Base-by-base conservation (phyloP, 2,888 invertebrate genomes). In the Amiota mariae region DNA sequence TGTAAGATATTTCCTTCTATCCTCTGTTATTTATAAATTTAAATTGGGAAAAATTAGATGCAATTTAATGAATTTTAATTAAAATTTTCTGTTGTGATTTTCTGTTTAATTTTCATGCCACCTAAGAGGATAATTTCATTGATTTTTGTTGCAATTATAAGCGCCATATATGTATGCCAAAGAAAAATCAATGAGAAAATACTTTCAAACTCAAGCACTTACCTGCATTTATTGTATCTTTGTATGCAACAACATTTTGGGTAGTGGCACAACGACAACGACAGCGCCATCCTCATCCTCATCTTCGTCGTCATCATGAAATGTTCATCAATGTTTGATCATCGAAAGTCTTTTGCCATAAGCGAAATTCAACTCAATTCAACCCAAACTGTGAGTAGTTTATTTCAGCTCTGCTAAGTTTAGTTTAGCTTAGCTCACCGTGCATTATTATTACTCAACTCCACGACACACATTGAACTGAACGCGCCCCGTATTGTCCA, bases 131-230 rank as follows among this genome's bases (percentile, higher is more conserved):
- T 36, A 36, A 36, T 36, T 36, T 6, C 36, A 6, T 36, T 36
- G 36, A 36, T 36, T 36, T 36, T 36, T 36, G 3, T 36, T 66
- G 70, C 76, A 79, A 82, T 82, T 83, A 79, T 78, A 74, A 63
- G 61, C 74, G 75, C 75, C 80, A 76, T 74, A 76, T 77, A 78
- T 76, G 71, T 64, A 2, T n/a, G n/a, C n/a, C 59, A 59, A 59
- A 11, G 18, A 2, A 12, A 11, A 18, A 59, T 9, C 2, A 59
- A 59, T 59, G 59, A n/a, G 20, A 18, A 59, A 59, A 59, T 18
- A 11, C 11, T 59, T 59, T 18, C 59, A 20, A 6, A 18, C 20
- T 20, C 59, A 59, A 36, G 36, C 36, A 59, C 18, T 9, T 20
- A 59, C 18, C 59, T 59, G 59, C 36, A 36, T 36, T 36, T 36